Percentiles rank a stretch among this genome's conserved stretches.
These are phyloP conservation scores for Hirudo medicinalis DNA, from an alignment of 1,140 invertebrate species.

Conservation along the genomic window DNA sequence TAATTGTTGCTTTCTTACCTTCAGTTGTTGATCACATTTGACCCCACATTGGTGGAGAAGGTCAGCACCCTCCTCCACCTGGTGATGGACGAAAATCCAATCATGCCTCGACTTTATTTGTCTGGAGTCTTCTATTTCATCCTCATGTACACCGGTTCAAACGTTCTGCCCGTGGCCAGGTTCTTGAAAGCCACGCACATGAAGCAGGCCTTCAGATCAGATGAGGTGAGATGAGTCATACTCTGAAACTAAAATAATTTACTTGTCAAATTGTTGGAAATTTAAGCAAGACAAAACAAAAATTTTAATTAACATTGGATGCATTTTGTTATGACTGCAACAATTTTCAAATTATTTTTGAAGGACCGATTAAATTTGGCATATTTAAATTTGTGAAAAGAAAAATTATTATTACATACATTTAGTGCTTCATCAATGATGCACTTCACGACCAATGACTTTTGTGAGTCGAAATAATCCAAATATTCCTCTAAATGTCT, in stretches of 20 bases:
- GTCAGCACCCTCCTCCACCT: constrained; percentile 70
- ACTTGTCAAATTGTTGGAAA: no score
- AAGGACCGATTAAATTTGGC: not conserved
- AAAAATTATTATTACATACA: not conserved
- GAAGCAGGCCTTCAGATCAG: constrained; percentile 78
- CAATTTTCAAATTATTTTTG: not conserved
- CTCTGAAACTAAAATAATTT: not conserved
- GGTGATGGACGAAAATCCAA: constrained; percentile 88
- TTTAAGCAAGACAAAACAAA: no score
- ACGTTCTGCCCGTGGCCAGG: constrained; percentile 82
- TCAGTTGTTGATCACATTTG: constrained; percentile 84
- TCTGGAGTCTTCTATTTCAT: constrained; percentile 98
- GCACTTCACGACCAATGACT: no score
- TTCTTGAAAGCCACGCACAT: constrained; percentile 88
- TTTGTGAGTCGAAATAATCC: no score
- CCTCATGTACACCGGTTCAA: constrained; percentile 97
- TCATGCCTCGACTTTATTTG: constrained; percentile 79
- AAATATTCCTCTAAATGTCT: no score
- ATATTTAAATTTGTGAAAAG: constrained; percentile 5
- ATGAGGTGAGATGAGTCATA: constrained; percentile 54
- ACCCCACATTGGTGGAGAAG: constrained; percentile 86
- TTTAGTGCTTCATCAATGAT: no score
- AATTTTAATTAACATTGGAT: not conserved
- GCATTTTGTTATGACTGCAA: not conserved
- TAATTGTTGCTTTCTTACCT: constrained; percentile 13